Evolutionary conservation across 2,888 invertebrate genomes (phyloP).

Genomic region (Cerastoderma edule): DNA sequence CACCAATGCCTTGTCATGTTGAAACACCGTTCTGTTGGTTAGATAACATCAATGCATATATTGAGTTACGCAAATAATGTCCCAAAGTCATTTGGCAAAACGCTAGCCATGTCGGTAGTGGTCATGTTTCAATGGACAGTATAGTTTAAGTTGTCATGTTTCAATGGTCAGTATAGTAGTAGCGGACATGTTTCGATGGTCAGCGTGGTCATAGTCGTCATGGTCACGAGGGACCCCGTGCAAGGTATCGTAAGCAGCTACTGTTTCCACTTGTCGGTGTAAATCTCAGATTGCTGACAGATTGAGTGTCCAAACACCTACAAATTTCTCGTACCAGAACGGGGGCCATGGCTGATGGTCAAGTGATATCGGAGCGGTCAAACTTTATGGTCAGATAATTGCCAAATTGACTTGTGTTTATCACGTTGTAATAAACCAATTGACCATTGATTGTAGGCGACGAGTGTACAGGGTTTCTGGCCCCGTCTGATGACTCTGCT

Average conservation of each 20-base stretch:
- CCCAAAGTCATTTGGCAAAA: too few species aligned
- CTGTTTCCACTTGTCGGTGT: constrained; percentile 6
- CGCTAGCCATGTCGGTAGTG: too few species aligned
- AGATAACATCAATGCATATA: too few species aligned
- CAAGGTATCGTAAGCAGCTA: constrained; percentile 16
- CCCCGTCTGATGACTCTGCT: constrained; percentile 17
- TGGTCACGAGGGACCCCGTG: too few species aligned
- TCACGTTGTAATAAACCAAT: constrained; percentile 24
- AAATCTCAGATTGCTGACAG: constrained; percentile 17
- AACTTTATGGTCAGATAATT: constrained; percentile 45
- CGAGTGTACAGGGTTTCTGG: neutral
- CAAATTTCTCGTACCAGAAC: constrained; percentile 18
- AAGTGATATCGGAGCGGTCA: constrained; percentile 38
- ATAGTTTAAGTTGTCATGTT: too few species aligned
- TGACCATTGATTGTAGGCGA: constrained; percentile 25
- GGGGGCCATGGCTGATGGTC: constrained; percentile 26
- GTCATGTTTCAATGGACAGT: too few species aligned
- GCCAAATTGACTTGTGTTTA: constrained; percentile 21
- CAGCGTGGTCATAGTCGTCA: too few species aligned
- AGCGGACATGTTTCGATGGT: too few species aligned
- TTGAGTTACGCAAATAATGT: too few species aligned
- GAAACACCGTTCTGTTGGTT: too few species aligned
- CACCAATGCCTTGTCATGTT: too few species aligned
- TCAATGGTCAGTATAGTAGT: too few species aligned
- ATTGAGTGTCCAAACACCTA: constrained; percentile 16